Percentiles rank a stretch among this genome's conserved stretches.
Evolutionary conservation across 2,888 invertebrate species (phyloP).

Genomic region (Megastigmus dorsalis): DNA sequence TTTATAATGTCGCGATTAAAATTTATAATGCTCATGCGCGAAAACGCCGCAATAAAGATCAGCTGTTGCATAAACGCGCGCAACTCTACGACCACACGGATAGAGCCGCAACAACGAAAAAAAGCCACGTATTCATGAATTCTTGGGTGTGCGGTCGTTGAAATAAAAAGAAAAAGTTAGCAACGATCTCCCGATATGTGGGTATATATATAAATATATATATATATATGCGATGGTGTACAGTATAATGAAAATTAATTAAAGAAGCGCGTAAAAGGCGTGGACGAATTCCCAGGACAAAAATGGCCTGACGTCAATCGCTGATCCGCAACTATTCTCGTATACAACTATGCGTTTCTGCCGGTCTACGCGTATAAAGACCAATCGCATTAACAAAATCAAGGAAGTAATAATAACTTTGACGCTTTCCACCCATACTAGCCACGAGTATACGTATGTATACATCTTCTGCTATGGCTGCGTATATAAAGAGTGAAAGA

Average conservation of each 20-base stretch:
- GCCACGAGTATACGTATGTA: background rate
- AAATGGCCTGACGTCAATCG: conserved; percentile 22
- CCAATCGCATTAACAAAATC: conserved; percentile 52
- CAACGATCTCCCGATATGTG: too few species aligned
- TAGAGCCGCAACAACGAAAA: background rate
- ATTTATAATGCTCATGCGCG: conserved; percentile 28
- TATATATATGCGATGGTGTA: too few species aligned
- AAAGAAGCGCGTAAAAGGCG: background rate
- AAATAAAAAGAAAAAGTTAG: conserved; percentile 1
- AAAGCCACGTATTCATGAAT: background rate
- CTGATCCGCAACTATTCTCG: too few species aligned
- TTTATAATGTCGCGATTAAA: conserved; percentile 9
- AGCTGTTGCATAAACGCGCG: background rate
- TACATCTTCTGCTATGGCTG: background rate
- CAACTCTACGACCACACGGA: background rate
- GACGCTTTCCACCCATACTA: conserved; percentile 38
- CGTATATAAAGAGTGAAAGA: background rate
- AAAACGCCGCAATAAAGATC: background rate
- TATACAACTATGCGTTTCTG: too few species aligned
- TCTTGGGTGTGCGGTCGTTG: background rate
- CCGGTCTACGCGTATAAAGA: conserved; percentile 35
- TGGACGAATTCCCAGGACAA: background rate
- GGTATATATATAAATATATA: too few species aligned
- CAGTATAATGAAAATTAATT: conserved; percentile 20
- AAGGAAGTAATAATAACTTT: conserved; percentile 55